Conservation (phyloP, 2,113 vertebrate species). For the Rhipidura dahli region DNA sequence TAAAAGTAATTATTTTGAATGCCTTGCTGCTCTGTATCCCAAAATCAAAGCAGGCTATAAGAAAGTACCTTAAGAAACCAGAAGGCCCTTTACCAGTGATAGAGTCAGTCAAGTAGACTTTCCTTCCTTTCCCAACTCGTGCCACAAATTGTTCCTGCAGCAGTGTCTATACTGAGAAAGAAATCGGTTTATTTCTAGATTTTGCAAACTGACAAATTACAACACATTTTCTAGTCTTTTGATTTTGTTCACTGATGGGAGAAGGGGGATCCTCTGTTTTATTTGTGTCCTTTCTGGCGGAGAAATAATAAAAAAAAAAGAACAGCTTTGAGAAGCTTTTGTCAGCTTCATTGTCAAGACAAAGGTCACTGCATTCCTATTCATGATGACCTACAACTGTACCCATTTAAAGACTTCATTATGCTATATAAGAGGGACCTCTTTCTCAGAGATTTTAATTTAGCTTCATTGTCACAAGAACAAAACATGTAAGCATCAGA, state of each 20-base stretch:
- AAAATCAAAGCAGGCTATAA: not conserved
- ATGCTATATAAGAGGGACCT: constrained; percentile 42
- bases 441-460: constrained; percentile 47
- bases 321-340: constrained; percentile 36
- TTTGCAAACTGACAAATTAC: constrained; percentile 5
- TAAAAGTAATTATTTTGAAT: not conserved
- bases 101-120: not conserved
- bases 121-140: not conserved
- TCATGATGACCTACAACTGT: constrained; percentile 54
- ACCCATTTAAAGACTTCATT: constrained; percentile 59
- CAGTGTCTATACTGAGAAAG: not conserved
- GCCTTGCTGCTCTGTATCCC: not conserved
- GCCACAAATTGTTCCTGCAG: not conserved
- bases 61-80: not conserved
- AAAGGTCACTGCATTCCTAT: constrained; percentile 62
- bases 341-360: constrained; percentile 40
- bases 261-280: not conserved
- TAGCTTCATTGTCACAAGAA: constrained; percentile 55
- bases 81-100: not conserved
- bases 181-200: not conserved
- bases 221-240: constrained; percentile 30
- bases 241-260: constrained; percentile 53
- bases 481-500: constrained; percentile 10
- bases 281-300: constrained; percentile 11
- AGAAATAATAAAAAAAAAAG: constrained; percentile 37